phyloP scores from a whole-genome alignment of 1,140 invertebrate genomes.

The Chlorops oryzae region DNA sequence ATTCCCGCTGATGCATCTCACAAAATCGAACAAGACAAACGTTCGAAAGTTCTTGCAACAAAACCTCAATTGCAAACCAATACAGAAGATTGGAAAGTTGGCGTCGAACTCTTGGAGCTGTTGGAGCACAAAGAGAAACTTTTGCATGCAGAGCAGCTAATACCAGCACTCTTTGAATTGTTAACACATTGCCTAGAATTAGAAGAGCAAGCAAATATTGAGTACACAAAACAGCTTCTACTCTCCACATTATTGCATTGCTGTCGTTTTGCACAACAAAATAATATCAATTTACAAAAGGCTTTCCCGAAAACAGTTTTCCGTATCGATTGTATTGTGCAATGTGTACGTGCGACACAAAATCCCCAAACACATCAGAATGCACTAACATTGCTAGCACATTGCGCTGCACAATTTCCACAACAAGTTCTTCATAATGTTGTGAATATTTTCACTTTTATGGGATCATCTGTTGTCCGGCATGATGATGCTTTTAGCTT shows the following conservation, averaged over 20 bases:
- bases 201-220: conserved; percentile 75
- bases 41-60: conserved; percentile 41
- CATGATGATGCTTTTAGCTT: conserved; percentile 93
- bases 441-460: conserved; percentile 93
- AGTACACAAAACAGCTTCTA: conserved; percentile 84
- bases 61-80: conserved; percentile 47
- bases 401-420: conserved; percentile 68
- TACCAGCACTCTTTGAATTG: conserved; percentile 73
- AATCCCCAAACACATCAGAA: conserved; percentile 94
- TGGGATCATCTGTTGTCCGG: conserved; percentile 82
- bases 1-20: conserved; percentile 21
- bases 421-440: conserved; percentile 83
- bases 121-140: conserved; percentile 74
- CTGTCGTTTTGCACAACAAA: conserved; percentile 55
- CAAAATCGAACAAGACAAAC: conserved; percentile 32
- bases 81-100: conserved; percentile 66
- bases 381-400: conserved; percentile 72
- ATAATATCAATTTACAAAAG: conserved; percentile 47
- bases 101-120: conserved; percentile 73
- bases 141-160: conserved; percentile 57
- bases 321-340: conserved; percentile 76
- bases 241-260: conserved; percentile 71
- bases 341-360: conserved; percentile 79
- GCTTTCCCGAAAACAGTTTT: conserved; percentile 54
- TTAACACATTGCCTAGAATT: conserved; percentile 71